phyloP scores from a whole-genome alignment of 2,113 vertebrate genomes.

The Tychaedon coryphoeus region DNA sequence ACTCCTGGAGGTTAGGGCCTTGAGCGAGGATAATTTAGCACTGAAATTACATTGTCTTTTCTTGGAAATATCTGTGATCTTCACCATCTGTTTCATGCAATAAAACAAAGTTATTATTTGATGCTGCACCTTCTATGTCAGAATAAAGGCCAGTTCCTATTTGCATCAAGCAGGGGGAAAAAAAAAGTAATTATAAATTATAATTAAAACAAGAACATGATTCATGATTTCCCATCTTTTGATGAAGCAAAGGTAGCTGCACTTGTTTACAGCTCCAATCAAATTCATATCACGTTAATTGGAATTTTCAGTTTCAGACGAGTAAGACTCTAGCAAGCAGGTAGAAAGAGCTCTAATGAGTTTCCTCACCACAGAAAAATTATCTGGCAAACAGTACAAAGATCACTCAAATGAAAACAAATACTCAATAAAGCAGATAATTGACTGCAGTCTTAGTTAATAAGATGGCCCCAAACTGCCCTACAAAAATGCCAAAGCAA shows the following conservation, averaged over 20 bases:
- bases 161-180: constrained; percentile 26
- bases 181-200: constrained; percentile 30
- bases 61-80: constrained; percentile 50
- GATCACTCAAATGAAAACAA: constrained; percentile 63
- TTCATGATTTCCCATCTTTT: constrained; percentile 40
- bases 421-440: constrained; percentile 56
- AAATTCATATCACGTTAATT: constrained; percentile 39
- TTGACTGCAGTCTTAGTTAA: constrained; percentile 63
- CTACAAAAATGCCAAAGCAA: constrained; percentile 18
- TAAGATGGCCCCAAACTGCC: constrained; percentile 26
- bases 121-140: background rate
- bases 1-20: background rate
- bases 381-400: constrained; percentile 15
- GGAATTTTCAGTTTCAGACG: constrained; percentile 13
- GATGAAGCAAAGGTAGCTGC: constrained; percentile 15
- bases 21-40: constrained; percentile 27
- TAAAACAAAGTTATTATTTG: constrained; percentile 54
- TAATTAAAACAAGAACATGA: constrained; percentile 37
- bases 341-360: constrained; percentile 47
- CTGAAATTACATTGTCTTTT: constrained; percentile 33
- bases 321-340: constrained; percentile 1
- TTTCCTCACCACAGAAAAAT: constrained; percentile 47
- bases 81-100: constrained; percentile 34
- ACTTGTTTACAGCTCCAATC: background rate
- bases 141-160: constrained; percentile 44